Evolutionary conservation across 2,888 invertebrate genomes (phyloP).

Genomic region (Temnothorax unifasciatus): DNA sequence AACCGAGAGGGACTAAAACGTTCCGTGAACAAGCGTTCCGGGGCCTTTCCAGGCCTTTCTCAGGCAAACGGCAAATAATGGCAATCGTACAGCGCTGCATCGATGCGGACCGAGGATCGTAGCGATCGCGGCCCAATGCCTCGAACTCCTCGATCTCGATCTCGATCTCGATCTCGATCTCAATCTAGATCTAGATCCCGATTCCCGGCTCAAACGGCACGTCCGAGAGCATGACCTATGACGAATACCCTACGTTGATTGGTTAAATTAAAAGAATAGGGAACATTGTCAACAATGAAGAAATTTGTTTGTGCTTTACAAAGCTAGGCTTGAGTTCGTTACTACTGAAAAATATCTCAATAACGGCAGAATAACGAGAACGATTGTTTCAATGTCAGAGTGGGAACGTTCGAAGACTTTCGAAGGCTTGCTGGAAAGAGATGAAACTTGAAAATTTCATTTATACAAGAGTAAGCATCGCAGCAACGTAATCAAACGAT

Average conservation of each 20-base stretch:
- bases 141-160: no score
- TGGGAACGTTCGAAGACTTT: neutral
- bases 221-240: slow-evolving; percentile 44
- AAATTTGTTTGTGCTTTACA: slow-evolving; percentile 35
- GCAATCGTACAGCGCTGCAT: neutral
- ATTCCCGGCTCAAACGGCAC: neutral
- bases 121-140: no score
- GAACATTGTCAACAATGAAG: slow-evolving; percentile 22
- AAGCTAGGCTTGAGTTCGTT: slow-evolving; percentile 21
- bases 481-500: no score
- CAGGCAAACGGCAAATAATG: neutral
- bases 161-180: no score
- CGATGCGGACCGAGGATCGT: neutral
- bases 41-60: neutral
- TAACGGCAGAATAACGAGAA: neutral
- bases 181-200: neutral
- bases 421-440: neutral
- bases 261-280: slow-evolving; percentile 39
- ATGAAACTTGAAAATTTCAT: neutral
- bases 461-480: neutral
- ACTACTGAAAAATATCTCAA: slow-evolving; percentile 37
- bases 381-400: slow-evolving; percentile 30
- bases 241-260: slow-evolving; percentile 36
- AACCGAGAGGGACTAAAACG: slow-evolving; percentile 4
- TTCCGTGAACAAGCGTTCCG: neutral